Evolutionary conservation across 1,140 invertebrate species (phyloP).

Genomic region (Meloidogyne exigua): DNA sequence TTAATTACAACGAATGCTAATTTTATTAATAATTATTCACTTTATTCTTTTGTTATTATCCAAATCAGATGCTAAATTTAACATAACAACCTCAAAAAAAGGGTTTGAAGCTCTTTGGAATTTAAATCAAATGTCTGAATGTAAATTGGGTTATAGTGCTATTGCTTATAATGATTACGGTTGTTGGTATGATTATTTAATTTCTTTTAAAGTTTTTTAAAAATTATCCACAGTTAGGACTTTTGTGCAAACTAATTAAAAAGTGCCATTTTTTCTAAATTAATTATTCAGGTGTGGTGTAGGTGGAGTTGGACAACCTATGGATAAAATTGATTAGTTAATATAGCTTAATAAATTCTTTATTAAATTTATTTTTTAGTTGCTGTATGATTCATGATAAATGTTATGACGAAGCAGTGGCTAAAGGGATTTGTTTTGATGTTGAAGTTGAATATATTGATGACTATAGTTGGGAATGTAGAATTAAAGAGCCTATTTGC

Average conservation of each 20-base stretch:
- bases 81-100: not conserved
- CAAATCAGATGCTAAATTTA: not conserved
- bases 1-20: too few relatives aligned
- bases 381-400: slow-evolving; percentile 37
- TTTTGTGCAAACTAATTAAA: too few relatives aligned
- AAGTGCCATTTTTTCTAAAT: too few relatives aligned
- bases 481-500: not conserved
- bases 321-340: slow-evolving; percentile 37
- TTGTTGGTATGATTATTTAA: slow-evolving; percentile 33
- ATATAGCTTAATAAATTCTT: not conserved
- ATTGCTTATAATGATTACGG: slow-evolving; percentile 39
- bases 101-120: slow-evolving; percentile 31
- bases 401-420: slow-evolving; percentile 37
- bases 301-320: slow-evolving; percentile 29
- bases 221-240: too few relatives aligned
- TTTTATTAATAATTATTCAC: not conserved
- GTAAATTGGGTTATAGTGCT: slow-evolving; percentile 37
- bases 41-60: not conserved
- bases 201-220: too few relatives aligned
- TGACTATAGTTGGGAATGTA: slow-evolving; percentile 25
- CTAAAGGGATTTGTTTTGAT: slow-evolving; percentile 30
- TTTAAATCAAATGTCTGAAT: slow-evolving; percentile 39
- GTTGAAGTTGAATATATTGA: slow-evolving; percentile 31
- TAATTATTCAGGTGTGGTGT: slow-evolving; percentile 29
- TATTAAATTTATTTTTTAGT: not conserved